Conservation (phyloP, 2,888 invertebrate species). For the Amphiduros pacificus region DNA sequence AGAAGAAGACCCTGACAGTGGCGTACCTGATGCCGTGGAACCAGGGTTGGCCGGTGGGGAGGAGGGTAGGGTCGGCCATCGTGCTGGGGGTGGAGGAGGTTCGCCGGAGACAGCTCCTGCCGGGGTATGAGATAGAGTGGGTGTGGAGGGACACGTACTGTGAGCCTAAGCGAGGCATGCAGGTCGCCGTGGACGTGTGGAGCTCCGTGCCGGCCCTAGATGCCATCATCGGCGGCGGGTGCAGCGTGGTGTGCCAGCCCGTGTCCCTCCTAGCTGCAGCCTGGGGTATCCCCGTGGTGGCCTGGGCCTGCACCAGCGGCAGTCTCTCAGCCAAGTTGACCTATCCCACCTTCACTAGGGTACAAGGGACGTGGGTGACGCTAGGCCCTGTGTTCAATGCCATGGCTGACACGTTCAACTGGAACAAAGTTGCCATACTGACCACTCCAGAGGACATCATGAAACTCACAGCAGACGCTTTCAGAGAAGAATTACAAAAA, state of each 20-base stretch:
- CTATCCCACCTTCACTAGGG: neutral
- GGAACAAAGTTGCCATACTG: neutral
- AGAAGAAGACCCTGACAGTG: neutral
- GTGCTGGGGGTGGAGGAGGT: neutral
- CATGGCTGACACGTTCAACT: neutral
- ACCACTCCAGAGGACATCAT: neutral
- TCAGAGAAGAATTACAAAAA: neutral
- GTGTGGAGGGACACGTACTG: neutral
- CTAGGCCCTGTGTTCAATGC: neutral
- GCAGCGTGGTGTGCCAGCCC: constrained; percentile 1
- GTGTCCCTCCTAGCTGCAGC: neutral
- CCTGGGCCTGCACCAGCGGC: neutral
- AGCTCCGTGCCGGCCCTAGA: neutral
- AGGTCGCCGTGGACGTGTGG: neutral
- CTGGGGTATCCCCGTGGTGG: neutral
- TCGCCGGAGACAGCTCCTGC: neutral
- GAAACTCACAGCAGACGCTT: neutral
- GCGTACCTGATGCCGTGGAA: neutral
- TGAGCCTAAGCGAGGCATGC: neutral
- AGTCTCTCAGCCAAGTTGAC: neutral
- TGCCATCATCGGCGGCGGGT: neutral
- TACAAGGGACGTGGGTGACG: neutral
- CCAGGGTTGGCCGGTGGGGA: neutral
- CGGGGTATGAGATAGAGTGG: neutral
- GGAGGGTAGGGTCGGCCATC: neutral